Conservation (phyloP, 64 coral and sea anemone genomes). For the Platygyra sinensis region DNA sequence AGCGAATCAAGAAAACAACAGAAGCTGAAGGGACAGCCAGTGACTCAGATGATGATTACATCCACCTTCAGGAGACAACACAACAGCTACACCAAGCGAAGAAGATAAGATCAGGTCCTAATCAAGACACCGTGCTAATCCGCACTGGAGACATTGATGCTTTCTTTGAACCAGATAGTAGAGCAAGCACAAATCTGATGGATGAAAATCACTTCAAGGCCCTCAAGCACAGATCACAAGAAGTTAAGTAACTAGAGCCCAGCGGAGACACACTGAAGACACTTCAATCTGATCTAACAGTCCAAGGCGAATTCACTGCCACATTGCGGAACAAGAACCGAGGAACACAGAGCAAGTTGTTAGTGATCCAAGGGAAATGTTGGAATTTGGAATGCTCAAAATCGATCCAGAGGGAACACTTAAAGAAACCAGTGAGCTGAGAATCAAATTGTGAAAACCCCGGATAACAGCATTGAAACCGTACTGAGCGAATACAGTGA, state of each 20-base stretch:
- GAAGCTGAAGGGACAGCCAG: conserved; percentile 2
- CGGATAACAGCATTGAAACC: no score
- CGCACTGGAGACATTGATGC: conserved; percentile 58
- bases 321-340: no score
- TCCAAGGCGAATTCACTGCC: no score
- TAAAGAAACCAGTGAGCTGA: no score
- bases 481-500: no score
- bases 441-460: no score
- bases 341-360: no score
- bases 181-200: conserved; percentile 74
- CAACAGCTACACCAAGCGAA: conserved; percentile 52
- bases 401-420: no score
- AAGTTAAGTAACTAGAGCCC: conserved; percentile 43
- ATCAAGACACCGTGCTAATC: conserved; percentile 48
- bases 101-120: conserved; percentile 55
- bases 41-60: conserved; percentile 60
- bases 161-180: conserved; percentile 58
- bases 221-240: conserved; percentile 74
- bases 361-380: no score
- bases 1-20: not conserved
- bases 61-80: conserved; percentile 34
- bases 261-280: no score
- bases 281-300: no score
- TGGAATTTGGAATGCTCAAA: no score
- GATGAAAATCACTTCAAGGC: conserved; percentile 84